Conservation (phyloP, 2,797 vertebrate species). For the Mus caroli region DNA sequence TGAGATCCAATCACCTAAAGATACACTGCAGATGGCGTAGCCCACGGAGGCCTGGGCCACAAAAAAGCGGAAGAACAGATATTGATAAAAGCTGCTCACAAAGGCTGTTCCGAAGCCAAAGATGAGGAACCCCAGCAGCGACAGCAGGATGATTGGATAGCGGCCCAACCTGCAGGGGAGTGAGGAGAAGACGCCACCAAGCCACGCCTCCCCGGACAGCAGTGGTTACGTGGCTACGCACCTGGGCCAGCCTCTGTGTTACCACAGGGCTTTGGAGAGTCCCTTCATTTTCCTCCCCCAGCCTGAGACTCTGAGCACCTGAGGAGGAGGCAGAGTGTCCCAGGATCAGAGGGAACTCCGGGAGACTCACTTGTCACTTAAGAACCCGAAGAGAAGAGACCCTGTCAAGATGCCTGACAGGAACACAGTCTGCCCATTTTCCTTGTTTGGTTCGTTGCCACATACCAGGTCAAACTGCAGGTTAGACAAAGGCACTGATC, state of each 20-base stretch:
- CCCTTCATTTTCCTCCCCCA: not conserved
- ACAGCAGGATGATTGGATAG: conserved; percentile 90
- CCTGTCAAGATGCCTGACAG: conserved; percentile 93
- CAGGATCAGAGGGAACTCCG: not conserved
- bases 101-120: conserved; percentile 91
- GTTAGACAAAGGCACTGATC: not conserved
- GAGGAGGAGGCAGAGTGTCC: not conserved
- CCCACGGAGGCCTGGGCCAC: conserved; percentile 89
- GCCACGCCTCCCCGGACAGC: not conserved
- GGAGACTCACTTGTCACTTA: conserved; percentile 93
- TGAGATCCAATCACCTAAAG: conserved; percentile 89
- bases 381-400: conserved; percentile 90
- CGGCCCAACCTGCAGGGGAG: conserved; percentile 91
- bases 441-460: conserved; percentile 85
- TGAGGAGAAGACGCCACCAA: not conserved
- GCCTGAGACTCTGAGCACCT: not conserved
- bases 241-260: not conserved
- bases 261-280: accelerated
- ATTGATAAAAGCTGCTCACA: conserved; percentile 92
- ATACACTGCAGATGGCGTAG: conserved; percentile 87
- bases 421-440: conserved; percentile 90
- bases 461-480: conserved; percentile 91
- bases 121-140: conserved; percentile 87
- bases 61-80: conserved; percentile 90
- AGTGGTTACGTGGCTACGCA: accelerated